Conservation (phyloP, 2,888 invertebrate genomes). For the Ditylenchus weischeri region DNA sequence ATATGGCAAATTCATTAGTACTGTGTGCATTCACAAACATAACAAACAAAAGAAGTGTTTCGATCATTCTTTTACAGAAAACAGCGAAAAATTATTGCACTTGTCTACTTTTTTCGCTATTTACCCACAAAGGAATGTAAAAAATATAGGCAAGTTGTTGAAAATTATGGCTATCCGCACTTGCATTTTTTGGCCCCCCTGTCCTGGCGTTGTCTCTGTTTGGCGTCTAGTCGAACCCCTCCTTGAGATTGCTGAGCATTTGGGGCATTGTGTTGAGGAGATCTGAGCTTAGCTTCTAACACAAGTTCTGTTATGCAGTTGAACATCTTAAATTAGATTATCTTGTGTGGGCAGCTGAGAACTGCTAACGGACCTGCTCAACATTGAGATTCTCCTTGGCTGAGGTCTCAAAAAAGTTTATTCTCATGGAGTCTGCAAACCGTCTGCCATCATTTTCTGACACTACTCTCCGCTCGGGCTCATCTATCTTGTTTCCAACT, state of each 20-base stretch:
- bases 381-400: slow-evolving; percentile 99
- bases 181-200: slow-evolving; percentile 33
- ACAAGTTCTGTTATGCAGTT: slow-evolving; percentile 76
- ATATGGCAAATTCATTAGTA: no score
- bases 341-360: neutral
- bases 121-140: no score
- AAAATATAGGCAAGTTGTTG: no score
- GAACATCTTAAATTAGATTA: slow-evolving; percentile 67
- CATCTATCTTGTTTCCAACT: slow-evolving; percentile 94
- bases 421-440: slow-evolving; percentile 94
- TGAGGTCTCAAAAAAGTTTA: slow-evolving; percentile 87
- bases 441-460: slow-evolving; percentile 92
- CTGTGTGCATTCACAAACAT: no score
- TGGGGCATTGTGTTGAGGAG: slow-evolving; percentile 6
- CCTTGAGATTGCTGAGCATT: slow-evolving; percentile 14
- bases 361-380: slow-evolving; percentile 75
- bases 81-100: no score
- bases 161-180: slow-evolving; percentile 26
- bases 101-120: no score
- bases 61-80: no score
- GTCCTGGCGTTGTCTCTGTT: slow-evolving; percentile 16
- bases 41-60: no score
- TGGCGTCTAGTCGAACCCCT: slow-evolving; percentile 20
- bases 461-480: slow-evolving; percentile 89
- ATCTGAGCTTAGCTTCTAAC: slow-evolving; percentile 71